A percentile compares a stretch with the other conserved stretches of the same genome.
Conservation (phyloP, 2,113 vertebrate species). For the Hippocampus comes region DNA sequence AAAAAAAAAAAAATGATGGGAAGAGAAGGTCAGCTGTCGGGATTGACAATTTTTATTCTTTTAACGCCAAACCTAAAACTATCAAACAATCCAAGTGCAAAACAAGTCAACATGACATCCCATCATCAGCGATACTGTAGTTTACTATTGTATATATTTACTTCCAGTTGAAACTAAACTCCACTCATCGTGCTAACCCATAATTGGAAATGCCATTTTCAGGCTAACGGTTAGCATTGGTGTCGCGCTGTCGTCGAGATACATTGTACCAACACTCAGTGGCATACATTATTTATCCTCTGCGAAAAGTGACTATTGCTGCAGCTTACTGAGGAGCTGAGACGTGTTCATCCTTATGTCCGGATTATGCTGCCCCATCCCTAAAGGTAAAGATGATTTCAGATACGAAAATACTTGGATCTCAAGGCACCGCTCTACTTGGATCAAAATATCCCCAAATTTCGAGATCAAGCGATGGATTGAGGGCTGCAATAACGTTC, state of each 20-base stretch:
- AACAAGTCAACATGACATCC: too few species aligned
- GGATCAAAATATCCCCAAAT: not conserved
- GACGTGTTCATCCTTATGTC: not conserved
- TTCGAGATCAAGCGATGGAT: constrained; percentile 2
- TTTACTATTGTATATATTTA: too few species aligned
- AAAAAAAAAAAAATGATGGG: constrained; percentile 19
- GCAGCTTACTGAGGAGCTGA: too few species aligned
- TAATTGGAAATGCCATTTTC: too few species aligned
- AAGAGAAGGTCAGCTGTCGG: not conserved
- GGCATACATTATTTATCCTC: not conserved
- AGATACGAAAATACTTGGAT: not conserved
- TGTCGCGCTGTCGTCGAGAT: too few species aligned
- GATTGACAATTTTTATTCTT: not conserved
- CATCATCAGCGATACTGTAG: too few species aligned
- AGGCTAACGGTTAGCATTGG: too few species aligned
- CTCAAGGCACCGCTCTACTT: not conserved
- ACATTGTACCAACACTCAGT: too few species aligned
- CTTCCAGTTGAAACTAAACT: too few species aligned
- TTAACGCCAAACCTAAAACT: not conserved
- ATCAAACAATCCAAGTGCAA: too few species aligned
- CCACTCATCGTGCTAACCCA: too few species aligned
- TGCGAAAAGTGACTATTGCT: not conserved
- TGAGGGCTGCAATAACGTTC: constrained; percentile 4
- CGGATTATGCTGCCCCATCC: not conserved
- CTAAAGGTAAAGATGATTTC: too few species aligned